phyloP scores from a whole-genome alignment of 2,888 invertebrate genomes.

The Ennomos fuscantarius region DNA sequence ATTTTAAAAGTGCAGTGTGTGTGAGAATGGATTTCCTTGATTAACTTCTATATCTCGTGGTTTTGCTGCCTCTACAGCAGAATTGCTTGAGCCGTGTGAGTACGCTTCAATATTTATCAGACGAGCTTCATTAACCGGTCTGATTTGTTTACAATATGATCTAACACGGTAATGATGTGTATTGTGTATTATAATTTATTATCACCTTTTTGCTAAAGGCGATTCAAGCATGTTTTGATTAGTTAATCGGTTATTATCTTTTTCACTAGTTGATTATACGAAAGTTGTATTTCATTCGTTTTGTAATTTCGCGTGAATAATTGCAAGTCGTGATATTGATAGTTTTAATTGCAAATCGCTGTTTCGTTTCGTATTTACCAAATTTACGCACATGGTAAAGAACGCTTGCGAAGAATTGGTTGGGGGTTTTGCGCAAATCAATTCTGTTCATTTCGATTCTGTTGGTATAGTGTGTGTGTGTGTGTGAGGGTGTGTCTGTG shows the following conservation, averaged over 20 bases:
- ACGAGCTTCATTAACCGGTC: slow-evolving; percentile 41
- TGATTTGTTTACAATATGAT: slow-evolving; percentile 46
- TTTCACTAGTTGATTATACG: slow-evolving; percentile 19
- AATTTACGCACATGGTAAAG: slow-evolving; percentile 20
- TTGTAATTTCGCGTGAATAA: slow-evolving; percentile 22
- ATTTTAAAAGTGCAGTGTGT: slow-evolving; percentile 66
- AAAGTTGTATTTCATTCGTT: slow-evolving; percentile 17
- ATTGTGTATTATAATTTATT: slow-evolving; percentile 11
- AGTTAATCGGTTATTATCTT: slow-evolving; percentile 18
- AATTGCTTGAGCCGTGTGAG: slow-evolving; percentile 59
- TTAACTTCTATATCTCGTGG: slow-evolving; percentile 62
- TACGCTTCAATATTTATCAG: slow-evolving; percentile 53
- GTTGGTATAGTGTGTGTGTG: slow-evolving; percentile 48
- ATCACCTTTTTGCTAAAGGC: slow-evolving; percentile 26
- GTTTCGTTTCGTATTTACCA: slow-evolving; percentile 30
- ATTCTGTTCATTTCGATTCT: slow-evolving; percentile 50
- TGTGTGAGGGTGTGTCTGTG: slow-evolving; percentile 47
- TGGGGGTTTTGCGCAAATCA: slow-evolving; percentile 48
- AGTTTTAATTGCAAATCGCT: slow-evolving; percentile 4
- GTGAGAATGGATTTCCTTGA: slow-evolving; percentile 73
- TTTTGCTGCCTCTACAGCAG: slow-evolving; percentile 54
- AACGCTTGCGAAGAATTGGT: slow-evolving; percentile 21
- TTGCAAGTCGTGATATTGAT: slow-evolving; percentile 13
- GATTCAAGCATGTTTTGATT: slow-evolving; percentile 18
- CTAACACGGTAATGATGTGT: slow-evolving; percentile 10